These are phyloP conservation scores for Platypus cylindrus DNA, from an alignment of 2,888 invertebrate genomes.

Conservation along the genomic window DNA sequence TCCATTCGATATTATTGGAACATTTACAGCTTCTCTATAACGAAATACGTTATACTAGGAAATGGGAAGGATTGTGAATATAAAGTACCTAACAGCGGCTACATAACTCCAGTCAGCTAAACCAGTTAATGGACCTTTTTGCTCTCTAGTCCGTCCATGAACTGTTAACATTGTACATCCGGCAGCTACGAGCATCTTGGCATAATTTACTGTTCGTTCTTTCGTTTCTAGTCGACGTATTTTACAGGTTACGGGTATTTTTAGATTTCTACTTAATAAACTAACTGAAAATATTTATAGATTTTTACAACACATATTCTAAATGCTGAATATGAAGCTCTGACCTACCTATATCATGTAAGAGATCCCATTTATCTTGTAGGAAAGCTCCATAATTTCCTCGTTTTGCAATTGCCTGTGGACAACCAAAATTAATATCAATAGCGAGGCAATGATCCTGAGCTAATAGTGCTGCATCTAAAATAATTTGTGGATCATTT, in stretches of 20 bases:
- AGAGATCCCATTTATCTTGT: slow-evolving; percentile 88
- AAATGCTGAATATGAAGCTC: not conserved
- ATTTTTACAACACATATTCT: not conserved
- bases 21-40: slow-evolving; percentile 65
- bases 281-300: slow-evolving; percentile 46
- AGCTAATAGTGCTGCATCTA: slow-evolving; percentile 78
- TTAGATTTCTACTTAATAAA: slow-evolving; percentile 53
- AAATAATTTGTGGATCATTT: slow-evolving; percentile 77
- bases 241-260: slow-evolving; percentile 93
- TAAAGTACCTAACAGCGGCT: slow-evolving; percentile 65
- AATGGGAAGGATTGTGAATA: too few species aligned
- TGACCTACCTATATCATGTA: slow-evolving; percentile 61
- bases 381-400: slow-evolving; percentile 95
- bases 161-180: slow-evolving; percentile 87
- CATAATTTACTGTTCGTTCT: slow-evolving; percentile 80
- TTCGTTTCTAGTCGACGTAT: slow-evolving; percentile 81
- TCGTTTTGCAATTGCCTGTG: slow-evolving; percentile 91
- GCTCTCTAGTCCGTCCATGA: slow-evolving; percentile 90
- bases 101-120: slow-evolving; percentile 91
- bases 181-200: slow-evolving; percentile 85
- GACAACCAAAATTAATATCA: slow-evolving; percentile 96
- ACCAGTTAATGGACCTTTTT: slow-evolving; percentile 92
- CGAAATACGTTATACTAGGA: too few species aligned
- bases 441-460: slow-evolving; percentile 86
- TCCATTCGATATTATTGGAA: slow-evolving; percentile 96